Conservation (phyloP, 2,113 vertebrate species). For the Cochlearius cochlearius region DNA sequence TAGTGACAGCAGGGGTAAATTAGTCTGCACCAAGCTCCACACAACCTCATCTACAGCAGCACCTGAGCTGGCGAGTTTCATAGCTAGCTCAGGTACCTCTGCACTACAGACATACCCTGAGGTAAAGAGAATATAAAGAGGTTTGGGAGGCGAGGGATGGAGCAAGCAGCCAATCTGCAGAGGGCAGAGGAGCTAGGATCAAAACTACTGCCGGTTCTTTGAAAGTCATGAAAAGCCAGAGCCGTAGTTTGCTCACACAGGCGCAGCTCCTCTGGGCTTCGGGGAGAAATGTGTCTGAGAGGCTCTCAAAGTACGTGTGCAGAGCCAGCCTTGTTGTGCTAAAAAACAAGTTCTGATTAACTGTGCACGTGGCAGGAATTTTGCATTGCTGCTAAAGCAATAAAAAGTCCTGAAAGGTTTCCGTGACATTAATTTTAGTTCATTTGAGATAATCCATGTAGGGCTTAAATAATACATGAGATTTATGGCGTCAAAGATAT, state of each 20-base stretch:
- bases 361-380: constrained; percentile 28
- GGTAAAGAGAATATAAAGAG: constrained; percentile 38
- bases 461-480: constrained; percentile 67
- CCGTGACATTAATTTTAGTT: constrained; percentile 24
- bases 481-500: background rate
- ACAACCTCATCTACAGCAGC: background rate
- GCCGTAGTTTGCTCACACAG: background rate
- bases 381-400: background rate
- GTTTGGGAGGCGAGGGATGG: background rate
- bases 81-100: background rate
- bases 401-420: constrained; percentile 34
- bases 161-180: background rate
- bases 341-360: constrained; percentile 25
- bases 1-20: background rate
- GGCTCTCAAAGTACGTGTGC: background rate
- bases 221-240: constrained; percentile 39
- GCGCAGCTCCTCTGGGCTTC: constrained; percentile 16
- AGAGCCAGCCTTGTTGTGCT: constrained; percentile 16
- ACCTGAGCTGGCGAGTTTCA: background rate
- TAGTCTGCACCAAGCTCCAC: background rate
- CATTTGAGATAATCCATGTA: constrained; percentile 15
- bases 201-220: background rate
- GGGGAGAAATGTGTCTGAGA: background rate
- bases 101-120: background rate
- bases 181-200: constrained; percentile 1